Evolutionary conservation across 2,113 vertebrate genomes (phyloP).

Genomic region (Stigmatopora argus): DNA sequence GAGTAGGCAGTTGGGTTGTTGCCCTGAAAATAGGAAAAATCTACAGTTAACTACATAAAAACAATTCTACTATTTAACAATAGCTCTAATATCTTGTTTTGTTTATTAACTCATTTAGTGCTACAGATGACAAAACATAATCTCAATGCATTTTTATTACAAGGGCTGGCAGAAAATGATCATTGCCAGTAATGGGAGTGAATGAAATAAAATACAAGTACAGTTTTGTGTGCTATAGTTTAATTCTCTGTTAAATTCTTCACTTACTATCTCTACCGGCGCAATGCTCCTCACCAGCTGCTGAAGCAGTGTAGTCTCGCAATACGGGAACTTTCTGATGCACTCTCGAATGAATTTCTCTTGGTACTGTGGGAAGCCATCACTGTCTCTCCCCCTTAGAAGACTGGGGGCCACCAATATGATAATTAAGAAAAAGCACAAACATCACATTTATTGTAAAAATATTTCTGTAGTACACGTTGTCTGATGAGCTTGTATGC

Average conservation of each 20-base stretch:
- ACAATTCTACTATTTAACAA: neutral
- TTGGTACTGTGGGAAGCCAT: constrained; percentile 86
- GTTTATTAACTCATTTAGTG: neutral
- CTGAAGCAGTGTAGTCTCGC: constrained; percentile 88
- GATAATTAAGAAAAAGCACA: neutral
- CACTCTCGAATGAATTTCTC: constrained; percentile 89
- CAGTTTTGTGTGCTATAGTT: neutral
- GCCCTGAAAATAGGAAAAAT: constrained; percentile 68
- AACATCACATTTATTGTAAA: neutral
- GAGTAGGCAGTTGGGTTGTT: constrained; percentile 88
- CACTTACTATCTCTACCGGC: constrained; percentile 87
- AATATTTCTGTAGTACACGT: no score
- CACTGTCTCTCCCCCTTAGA: constrained; percentile 82
- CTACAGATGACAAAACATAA: neutral
- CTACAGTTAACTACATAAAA: neutral
- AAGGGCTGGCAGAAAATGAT: no score
- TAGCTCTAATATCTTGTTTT: neutral
- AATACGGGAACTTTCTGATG: constrained; percentile 89
- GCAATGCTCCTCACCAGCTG: constrained; percentile 90
- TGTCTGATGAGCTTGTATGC: no score
- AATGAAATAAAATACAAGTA: no score
- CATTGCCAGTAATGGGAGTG: no score
- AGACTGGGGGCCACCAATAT: constrained; percentile 64
- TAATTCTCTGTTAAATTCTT: constrained; percentile 4
- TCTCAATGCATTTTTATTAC: neutral